These are phyloP conservation scores for Vanacampus margaritifer DNA, from an alignment of 2,113 vertebrate species.

Conservation along the genomic window DNA sequence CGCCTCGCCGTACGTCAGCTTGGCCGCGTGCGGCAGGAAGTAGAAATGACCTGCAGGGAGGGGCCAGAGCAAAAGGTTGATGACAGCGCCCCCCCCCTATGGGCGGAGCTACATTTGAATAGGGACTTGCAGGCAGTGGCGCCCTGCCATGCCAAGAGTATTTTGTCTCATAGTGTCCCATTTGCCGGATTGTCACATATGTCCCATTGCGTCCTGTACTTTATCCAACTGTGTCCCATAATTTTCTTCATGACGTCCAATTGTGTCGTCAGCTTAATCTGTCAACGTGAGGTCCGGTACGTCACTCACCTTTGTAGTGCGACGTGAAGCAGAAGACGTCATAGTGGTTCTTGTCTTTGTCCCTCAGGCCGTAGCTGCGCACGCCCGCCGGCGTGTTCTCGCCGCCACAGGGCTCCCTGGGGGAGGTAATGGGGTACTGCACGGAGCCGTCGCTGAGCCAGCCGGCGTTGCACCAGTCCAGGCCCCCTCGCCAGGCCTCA, in stretches of 20 bases:
- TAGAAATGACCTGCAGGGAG: conserved; percentile 83
- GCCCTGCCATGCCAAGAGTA: too few relatives aligned
- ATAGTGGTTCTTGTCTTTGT: conserved; percentile 87
- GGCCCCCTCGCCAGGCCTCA: conserved; percentile 82
- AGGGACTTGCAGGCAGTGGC: too few relatives aligned
- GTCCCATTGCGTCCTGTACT: too few relatives aligned
- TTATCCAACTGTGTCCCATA: too few relatives aligned
- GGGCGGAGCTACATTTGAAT: neutral
- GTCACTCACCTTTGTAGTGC: conserved; percentile 81
- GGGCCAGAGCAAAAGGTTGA: neutral
- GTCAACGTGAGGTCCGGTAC: too few relatives aligned
- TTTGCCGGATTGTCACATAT: too few relatives aligned
- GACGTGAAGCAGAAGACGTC: conserved; percentile 99
- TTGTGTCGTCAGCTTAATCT: neutral
- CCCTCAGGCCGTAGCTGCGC: conserved; percentile 88
- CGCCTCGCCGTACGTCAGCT: conserved; percentile 89
- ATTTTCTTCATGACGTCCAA: too few relatives aligned
- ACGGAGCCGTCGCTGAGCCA: conserved; percentile 93
- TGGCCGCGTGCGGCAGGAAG: conserved; percentile 88
- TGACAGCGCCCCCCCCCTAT: too few relatives aligned
- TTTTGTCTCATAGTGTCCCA: too few relatives aligned
- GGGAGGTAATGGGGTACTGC: conserved; percentile 90
- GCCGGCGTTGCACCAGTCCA: conserved; percentile 98
- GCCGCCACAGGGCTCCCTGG: conserved; percentile 90
- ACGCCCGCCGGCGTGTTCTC: conserved; percentile 85